Conservation (phyloP, 1,140 invertebrate genomes). For the Globodera rostochiensis region DNA sequence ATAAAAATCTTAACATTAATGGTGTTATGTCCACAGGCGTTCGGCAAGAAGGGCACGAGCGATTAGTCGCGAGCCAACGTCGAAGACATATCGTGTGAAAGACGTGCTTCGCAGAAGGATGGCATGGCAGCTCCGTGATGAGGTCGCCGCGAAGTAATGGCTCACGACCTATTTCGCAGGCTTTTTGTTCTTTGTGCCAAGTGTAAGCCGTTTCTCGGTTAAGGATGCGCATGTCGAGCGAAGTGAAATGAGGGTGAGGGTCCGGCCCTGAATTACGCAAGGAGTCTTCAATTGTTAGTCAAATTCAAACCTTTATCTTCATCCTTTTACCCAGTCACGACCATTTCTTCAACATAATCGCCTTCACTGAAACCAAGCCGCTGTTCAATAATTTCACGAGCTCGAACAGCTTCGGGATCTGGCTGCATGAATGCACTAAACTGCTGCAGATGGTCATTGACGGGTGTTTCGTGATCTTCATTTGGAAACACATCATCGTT, state of each 20-base stretch:
- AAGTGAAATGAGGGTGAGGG: neutral
- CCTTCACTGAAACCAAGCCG: neutral
- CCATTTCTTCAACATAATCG: neutral
- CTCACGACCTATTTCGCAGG: neutral
- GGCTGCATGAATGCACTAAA: neutral
- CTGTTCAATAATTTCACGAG: neutral
- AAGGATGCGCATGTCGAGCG: neutral
- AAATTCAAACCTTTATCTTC: neutral
- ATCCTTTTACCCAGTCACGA: neutral
- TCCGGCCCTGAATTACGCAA: neutral
- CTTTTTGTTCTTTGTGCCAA: neutral
- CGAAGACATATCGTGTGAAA: neutral
- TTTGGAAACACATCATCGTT: no score
- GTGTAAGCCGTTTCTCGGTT: neutral
- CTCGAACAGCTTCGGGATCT: neutral
- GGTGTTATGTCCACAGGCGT: no score
- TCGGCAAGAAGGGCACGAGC: neutral
- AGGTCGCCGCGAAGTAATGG: neutral
- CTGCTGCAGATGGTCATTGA: neutral
- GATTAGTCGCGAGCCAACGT: neutral
- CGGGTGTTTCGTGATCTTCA: no score
- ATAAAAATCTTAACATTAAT: no score
- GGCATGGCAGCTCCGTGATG: neutral
- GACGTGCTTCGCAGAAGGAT: neutral
- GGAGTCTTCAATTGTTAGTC: no score